These are phyloP conservation scores for Protobothrops mucrosquamatus DNA, from an alignment of 2,113 vertebrate species.

Conservation along the genomic window DNA sequence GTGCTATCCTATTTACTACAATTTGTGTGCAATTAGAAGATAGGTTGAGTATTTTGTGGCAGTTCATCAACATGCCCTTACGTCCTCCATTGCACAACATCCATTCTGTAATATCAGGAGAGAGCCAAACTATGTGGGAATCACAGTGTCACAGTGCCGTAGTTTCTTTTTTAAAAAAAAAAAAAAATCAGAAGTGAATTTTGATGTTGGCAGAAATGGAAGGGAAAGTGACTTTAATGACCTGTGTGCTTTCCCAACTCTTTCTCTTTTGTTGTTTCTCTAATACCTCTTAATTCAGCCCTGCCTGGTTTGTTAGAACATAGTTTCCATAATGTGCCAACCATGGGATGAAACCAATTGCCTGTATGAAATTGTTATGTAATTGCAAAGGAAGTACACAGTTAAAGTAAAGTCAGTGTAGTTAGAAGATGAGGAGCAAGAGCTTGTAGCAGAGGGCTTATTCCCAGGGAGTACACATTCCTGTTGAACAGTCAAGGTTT, in stretches of 20 bases:
- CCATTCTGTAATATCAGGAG: neutral
- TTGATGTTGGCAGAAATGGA: neutral
- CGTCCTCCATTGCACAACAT: neutral
- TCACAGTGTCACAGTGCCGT: neutral
- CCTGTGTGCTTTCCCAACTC: neutral
- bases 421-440: neutral
- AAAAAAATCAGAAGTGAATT: neutral
- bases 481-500: neutral
- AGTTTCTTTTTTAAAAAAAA: neutral
- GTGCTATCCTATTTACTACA: slow-evolving; percentile 4
- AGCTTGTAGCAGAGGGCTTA: neutral
- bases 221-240: neutral
- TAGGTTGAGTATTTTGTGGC: slow-evolving; percentile 14
- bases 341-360: neutral
- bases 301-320: neutral
- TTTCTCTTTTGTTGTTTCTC: neutral
- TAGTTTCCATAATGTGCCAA: neutral
- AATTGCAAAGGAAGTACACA: neutral
- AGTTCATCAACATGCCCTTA: neutral
- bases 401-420: neutral
- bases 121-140: neutral
- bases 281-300: neutral
- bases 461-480: neutral
- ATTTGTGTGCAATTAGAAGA: slow-evolving; percentile 25
- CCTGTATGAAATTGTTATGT: neutral